Evolutionary conservation across 2,113 vertebrate species (phyloP).

Genomic region (Suricata suricatta): DNA sequence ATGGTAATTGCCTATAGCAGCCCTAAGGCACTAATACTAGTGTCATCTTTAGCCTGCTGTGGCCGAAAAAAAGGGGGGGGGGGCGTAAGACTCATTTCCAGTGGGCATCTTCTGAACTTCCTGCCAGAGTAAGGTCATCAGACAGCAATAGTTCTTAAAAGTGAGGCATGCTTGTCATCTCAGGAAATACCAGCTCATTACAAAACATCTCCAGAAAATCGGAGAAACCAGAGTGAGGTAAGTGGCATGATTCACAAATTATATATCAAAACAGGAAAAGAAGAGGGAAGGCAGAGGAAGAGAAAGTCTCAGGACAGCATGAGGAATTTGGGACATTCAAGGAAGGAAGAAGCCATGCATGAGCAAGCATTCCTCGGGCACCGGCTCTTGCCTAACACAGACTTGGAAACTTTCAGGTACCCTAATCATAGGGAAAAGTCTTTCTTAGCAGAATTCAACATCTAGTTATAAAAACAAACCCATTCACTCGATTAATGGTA

Average conservation of each 20-base stretch:
- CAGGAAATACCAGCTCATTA: background rate
- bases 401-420: background rate
- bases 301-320: background rate
- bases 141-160: background rate
- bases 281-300: background rate
- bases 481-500: background rate
- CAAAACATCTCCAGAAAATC: background rate
- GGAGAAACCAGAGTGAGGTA: background rate
- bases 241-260: background rate
- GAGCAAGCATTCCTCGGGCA: background rate
- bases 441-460: background rate
- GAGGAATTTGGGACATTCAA: no score
- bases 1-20: background rate
- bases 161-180: background rate
- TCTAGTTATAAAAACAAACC: background rate
- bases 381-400: background rate
- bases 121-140: background rate
- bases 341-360: no score
- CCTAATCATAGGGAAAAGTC: background rate
- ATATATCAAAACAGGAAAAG: background rate
- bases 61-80: background rate
- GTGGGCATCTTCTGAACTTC: background rate
- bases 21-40: background rate
- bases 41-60: background rate
- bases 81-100: background rate